These are phyloP conservation scores for Agrenia bidenticulata DNA, from an alignment of 2,888 invertebrate genomes.

Conservation along the genomic window DNA sequence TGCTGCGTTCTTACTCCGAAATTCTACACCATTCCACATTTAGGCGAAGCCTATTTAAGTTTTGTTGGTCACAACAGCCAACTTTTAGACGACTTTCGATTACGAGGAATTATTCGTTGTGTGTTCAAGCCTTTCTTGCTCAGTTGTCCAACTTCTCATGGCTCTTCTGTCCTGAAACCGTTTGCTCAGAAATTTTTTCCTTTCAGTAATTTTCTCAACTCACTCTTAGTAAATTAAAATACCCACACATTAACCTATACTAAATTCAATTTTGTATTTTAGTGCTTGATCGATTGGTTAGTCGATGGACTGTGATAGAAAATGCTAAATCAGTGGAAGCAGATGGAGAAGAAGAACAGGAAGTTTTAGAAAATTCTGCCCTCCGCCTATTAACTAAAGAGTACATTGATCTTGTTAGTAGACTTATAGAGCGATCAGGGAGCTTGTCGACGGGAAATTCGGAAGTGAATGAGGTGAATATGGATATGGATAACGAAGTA, in stretches of 20 bases:
- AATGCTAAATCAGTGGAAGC: slow-evolving; percentile 28
- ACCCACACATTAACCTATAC: background rate
- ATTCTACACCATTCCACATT: slow-evolving; percentile 46
- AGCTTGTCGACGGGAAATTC: background rate
- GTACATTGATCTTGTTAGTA: slow-evolving; percentile 45
- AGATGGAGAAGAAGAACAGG: slow-evolving; percentile 37
- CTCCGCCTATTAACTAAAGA: slow-evolving; percentile 46
- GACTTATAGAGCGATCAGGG: slow-evolving; percentile 34
- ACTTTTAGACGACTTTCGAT: slow-evolving; percentile 43
- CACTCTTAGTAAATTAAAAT: background rate
- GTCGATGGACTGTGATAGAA: slow-evolving; percentile 46
- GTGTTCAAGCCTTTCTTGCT: slow-evolving; percentile 46
- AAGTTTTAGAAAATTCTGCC: slow-evolving; percentile 49
- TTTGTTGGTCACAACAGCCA: slow-evolving; percentile 46
- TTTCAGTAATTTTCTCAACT: slow-evolving; percentile 43
- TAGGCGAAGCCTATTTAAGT: slow-evolving; percentile 45
- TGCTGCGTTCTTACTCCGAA: slow-evolving; percentile 35
- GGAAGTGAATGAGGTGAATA: slow-evolving; percentile 15
- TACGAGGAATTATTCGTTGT: slow-evolving; percentile 38
- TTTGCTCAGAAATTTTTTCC: slow-evolving; percentile 49
- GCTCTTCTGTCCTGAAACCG: slow-evolving; percentile 33
- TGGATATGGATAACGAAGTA: slow-evolving; percentile 38
- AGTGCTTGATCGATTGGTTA: slow-evolving; percentile 43
- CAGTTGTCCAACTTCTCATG: slow-evolving; percentile 39
- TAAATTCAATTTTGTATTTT: background rate